phyloP scores from a whole-genome alignment of 2,888 invertebrate species.

The Choreutis nemorana region DNA sequence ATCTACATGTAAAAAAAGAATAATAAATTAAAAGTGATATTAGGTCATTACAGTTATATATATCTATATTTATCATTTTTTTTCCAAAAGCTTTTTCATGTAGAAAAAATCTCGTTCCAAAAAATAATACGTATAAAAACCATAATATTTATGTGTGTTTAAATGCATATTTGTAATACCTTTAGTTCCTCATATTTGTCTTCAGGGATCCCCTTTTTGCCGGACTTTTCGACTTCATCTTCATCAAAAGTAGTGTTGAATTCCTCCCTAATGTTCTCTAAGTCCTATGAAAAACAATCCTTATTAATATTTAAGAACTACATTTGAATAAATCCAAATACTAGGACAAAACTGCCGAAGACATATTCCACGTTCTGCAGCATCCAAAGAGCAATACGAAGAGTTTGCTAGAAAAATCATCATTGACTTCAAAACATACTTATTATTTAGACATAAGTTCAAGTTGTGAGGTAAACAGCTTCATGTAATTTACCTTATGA shows the following conservation, averaged over 20 bases:
- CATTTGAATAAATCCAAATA: too few species aligned
- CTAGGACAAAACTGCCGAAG: too few species aligned
- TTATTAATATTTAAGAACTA: too few species aligned
- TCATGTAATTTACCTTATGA: not conserved
- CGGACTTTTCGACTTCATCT: constrained; percentile 33
- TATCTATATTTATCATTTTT: not conserved
- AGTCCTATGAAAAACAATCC: constrained; percentile 35
- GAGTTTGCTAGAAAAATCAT: too few species aligned
- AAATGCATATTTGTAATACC: constrained; percentile 16
- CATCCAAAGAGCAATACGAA: too few species aligned
- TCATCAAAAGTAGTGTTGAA: constrained; percentile 38
- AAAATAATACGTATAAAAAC: not conserved
- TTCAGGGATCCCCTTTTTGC: constrained; percentile 25
- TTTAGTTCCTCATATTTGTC: constrained; percentile 42
- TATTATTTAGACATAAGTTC: not conserved
- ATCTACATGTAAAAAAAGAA: constrained; percentile 67
- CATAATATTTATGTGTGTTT: not conserved
- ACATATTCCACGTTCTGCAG: too few species aligned
- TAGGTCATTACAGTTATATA: not conserved
- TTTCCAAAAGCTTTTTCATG: not conserved
- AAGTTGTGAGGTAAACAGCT: not conserved
- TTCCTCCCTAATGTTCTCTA: constrained; percentile 45
- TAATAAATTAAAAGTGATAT: constrained; percentile 1
- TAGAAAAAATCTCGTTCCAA: not conserved
- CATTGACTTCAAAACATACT: too few species aligned